phyloP scores from a whole-genome alignment of 37 sponge, comb jelly and placozoan genomes.

The Lycopodina hypogea region DNA sequence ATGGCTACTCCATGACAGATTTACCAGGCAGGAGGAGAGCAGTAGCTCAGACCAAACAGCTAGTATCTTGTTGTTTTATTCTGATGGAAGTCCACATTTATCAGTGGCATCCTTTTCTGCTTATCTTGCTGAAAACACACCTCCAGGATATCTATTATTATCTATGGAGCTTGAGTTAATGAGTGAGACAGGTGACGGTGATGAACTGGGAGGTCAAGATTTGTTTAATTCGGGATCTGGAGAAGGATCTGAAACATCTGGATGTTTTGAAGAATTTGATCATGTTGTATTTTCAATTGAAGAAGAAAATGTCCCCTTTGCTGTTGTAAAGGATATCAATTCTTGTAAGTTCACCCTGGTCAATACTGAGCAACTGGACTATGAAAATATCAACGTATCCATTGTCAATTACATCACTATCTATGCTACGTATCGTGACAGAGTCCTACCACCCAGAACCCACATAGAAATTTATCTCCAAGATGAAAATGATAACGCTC shows the following conservation, averaged over 20 bases:
- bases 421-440: slow-evolving; percentile 32
- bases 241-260: background rate
- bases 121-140: slow-evolving; percentile 6
- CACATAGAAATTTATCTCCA: slow-evolving; percentile 18
- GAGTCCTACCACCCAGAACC: background rate
- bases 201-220: background rate
- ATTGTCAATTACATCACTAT: slow-evolving; percentile 21
- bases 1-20: background rate
- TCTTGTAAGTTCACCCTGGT: slow-evolving; percentile 11
- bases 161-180: background rate
- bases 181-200: background rate
- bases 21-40: background rate
- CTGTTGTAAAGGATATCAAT: background rate
- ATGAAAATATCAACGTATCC: slow-evolving; percentile 44
- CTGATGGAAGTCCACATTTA: background rate
- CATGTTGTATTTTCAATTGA: background rate
- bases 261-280: background rate
- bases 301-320: slow-evolving; percentile 17
- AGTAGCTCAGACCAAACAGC: background rate
- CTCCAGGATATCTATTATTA: background rate
- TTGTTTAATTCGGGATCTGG: background rate
- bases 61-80: background rate
- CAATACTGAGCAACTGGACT: slow-evolving; percentile 35
- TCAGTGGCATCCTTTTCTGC: background rate
- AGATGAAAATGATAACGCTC: slow-evolving; percentile 59